Evolutionary conservation across 2,888 invertebrate species (phyloP).

Genomic region (Seira musarum): DNA sequence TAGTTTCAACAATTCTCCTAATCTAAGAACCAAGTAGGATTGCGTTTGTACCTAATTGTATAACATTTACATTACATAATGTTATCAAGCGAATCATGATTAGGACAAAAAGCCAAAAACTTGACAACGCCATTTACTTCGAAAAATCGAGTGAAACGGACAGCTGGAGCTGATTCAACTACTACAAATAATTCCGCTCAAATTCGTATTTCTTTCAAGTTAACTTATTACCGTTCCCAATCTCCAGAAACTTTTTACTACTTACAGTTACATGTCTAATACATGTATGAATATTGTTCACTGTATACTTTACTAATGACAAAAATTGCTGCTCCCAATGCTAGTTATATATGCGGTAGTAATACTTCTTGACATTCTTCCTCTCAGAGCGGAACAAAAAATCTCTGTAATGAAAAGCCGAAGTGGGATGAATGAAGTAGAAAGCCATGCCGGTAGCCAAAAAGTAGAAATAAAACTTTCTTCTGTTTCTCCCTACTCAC

Average conservation of each 20-base stretch:
- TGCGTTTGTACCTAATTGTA: too few relatives aligned
- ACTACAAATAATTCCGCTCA: not conserved
- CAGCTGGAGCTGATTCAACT: not conserved
- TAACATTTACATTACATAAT: too few relatives aligned
- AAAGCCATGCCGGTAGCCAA: constrained; percentile 37
- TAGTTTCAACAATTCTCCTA: too few relatives aligned
- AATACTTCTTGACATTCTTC: constrained; percentile 34
- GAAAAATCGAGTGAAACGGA: not conserved
- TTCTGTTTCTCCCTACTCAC: constrained; percentile 7
- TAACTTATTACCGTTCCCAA: too few relatives aligned
- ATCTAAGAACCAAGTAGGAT: too few relatives aligned
- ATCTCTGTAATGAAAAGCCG: constrained; percentile 25
- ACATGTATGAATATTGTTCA: too few relatives aligned
- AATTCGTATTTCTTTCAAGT: too few relatives aligned
- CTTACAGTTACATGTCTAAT: too few relatives aligned
- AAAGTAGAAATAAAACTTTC: constrained; percentile 14
- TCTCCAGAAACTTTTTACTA: too few relatives aligned
- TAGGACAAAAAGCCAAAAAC: not conserved
- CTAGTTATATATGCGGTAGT: constrained; percentile 21
- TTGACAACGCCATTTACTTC: not conserved
- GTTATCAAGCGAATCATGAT: not conserved
- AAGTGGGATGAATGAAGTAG: constrained; percentile 44
- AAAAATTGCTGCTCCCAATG: not conserved
- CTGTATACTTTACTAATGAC: not conserved
- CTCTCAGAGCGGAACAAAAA: not conserved